Conservation (phyloP, 2,113 vertebrate species). For the zebrafish (Danio rerio) region DNA sequence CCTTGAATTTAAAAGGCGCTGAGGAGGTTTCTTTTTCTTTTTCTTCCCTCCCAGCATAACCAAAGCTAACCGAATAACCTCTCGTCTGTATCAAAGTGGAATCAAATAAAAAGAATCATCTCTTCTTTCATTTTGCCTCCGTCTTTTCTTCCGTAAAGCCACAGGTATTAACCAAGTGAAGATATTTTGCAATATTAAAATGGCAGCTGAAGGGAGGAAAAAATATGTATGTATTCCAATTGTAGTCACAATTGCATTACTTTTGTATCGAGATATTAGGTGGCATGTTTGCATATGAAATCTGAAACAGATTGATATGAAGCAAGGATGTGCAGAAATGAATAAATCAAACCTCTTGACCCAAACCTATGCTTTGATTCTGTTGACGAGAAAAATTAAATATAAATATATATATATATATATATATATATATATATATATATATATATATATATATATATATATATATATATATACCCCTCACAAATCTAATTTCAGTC, state of each 20-base stretch:
- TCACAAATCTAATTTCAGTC: too few relatives aligned
- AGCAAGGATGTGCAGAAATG: constrained; percentile 13
- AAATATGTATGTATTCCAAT: neutral
- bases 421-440: too few relatives aligned
- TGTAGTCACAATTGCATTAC: constrained; percentile 28
- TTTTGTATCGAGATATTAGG: constrained; percentile 17
- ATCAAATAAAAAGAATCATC: constrained; percentile 46
- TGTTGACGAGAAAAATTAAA: neutral
- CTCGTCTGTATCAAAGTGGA: constrained; percentile 33
- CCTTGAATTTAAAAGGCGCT: constrained; percentile 4
- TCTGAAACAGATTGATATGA: constrained; percentile 35
- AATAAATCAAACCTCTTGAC: constrained; percentile 50
- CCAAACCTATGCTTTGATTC: constrained; percentile 34
- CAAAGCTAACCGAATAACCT: constrained; percentile 38
- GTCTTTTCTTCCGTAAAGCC: constrained; percentile 30
- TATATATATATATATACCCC: too few relatives aligned
- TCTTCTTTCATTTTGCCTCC: constrained; percentile 28
- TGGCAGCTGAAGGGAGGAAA: neutral
- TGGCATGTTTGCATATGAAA: constrained; percentile 35
- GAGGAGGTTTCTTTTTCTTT: neutral
- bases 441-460: too few relatives aligned
- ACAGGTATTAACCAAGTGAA: constrained; percentile 19
- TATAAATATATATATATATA: too few relatives aligned
- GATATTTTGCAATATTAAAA: constrained; percentile 31
- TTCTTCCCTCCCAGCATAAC: neutral